Base-by-base conservation (phyloP, 1,140 invertebrate genomes). In the Delia radicum region DNA sequence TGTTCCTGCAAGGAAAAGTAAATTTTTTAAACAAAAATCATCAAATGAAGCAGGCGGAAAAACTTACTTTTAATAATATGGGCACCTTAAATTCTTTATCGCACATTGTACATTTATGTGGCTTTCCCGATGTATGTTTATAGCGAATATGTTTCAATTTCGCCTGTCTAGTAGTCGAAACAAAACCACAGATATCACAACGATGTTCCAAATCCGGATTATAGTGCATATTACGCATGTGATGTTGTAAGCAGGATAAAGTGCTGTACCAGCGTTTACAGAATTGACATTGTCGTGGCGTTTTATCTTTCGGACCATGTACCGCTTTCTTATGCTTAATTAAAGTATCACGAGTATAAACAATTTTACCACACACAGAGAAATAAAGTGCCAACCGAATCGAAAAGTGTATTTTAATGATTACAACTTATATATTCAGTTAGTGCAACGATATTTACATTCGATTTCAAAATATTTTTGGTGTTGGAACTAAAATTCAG, bases 1-100 rank as follows among this genome's bases (percentile, higher is more conserved):
- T 86, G 85, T 63, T 86, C 85, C 82, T 86, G 24, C 37, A 79
- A 48, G 73, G 12, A 27, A 18, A 2, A 31, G 42, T 15, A n/a
- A 73, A 75, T 15, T 7, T 33, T 46, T 18, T 24, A 13, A 28
- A 46, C 5, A 26, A 18, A 27, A 5, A 31, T 12, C 13, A 71
- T 24, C 65, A 42, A 65, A 13, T 1, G 7, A 12, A 10, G 26
- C n/a, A n/a, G n/a, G n/a, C n/a, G n/a, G n/a, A n/a, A n/a, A n/a
- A 31, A 69, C 28, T 74, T 75, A 85, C 83, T 26, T 67, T 79
- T 61, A 83, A 78, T 12, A 79, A 77, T 21, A 76, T 80, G 5
- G 81, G 80, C 0, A 77, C 63, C 67, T 85, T 85, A 8, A 85
- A 85, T 3, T 81, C 78, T 74, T 85, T 85, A 8, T 84, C 81